Evolutionary conservation across 2,888 invertebrate genomes (phyloP).

Genomic region (Tillus elongatus): DNA sequence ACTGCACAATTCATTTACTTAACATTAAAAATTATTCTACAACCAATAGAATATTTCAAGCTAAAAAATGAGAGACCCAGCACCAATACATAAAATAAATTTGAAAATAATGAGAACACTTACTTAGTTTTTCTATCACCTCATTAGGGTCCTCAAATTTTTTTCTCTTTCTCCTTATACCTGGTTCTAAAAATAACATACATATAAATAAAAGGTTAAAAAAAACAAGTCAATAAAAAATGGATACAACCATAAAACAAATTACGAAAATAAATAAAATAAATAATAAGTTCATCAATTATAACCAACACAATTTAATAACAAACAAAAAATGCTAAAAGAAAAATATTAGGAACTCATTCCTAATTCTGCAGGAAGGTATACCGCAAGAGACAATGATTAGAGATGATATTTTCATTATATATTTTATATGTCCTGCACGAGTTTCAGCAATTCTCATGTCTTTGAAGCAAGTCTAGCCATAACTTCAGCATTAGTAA

Average conservation of each 20-base stretch:
- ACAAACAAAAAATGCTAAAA: constrained; percentile 2
- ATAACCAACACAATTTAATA: background rate
- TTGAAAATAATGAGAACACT: constrained; percentile 37
- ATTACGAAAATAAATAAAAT: constrained; percentile 18
- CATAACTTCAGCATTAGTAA: constrained; percentile 34
- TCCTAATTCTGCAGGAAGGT: too few relatives aligned
- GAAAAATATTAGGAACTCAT: too few relatives aligned
- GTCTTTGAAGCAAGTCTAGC: constrained; percentile 26
- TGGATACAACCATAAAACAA: too few relatives aligned
- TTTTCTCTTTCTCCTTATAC: constrained; percentile 51
- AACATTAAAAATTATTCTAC: too few relatives aligned
- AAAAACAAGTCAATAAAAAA: background rate
- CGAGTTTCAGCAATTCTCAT: too few relatives aligned
- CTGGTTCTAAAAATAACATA: constrained; percentile 44
- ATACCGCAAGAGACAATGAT: too few relatives aligned
- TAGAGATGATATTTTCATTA: too few relatives aligned
- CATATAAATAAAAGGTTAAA: constrained; percentile 15
- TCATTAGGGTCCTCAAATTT: constrained; percentile 47
- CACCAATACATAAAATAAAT: constrained; percentile 20
- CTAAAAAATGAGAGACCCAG: constrained; percentile 13
- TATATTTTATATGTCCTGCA: too few relatives aligned
- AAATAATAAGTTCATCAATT: background rate
- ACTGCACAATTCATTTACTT: too few relatives aligned
- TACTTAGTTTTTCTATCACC: constrained; percentile 44
- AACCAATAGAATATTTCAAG: too few relatives aligned